Evolutionary conservation across 2,888 invertebrate genomes (phyloP).

Genomic region (Chorisops tibialis): DNA sequence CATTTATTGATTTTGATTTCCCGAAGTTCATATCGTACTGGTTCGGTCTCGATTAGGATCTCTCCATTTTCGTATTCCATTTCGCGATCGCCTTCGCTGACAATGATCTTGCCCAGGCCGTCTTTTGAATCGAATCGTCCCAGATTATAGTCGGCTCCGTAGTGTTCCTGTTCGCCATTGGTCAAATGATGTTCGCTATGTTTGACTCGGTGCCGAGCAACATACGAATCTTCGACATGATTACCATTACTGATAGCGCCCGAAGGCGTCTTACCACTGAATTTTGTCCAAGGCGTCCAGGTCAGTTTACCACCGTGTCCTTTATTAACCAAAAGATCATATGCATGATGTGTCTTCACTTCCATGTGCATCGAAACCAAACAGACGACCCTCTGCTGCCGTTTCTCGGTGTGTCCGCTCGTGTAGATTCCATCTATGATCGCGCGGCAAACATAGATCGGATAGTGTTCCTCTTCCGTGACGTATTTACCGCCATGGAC

Average conservation of each 20-base stretch:
- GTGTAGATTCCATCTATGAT: slow-evolving; percentile 69
- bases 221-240: slow-evolving; percentile 44
- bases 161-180: slow-evolving; percentile 34
- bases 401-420: slow-evolving; percentile 58
- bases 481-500: slow-evolving; percentile 62
- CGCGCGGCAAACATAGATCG: slow-evolving; percentile 72
- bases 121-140: slow-evolving; percentile 68
- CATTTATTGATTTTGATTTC: slow-evolving; percentile 60
- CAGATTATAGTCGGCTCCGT: slow-evolving; percentile 53
- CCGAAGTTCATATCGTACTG: slow-evolving; percentile 70
- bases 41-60: slow-evolving; percentile 76
- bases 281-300: slow-evolving; percentile 76
- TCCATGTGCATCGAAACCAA: slow-evolving; percentile 61
- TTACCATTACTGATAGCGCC: slow-evolving; percentile 60
- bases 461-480: slow-evolving; percentile 48
- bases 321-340: slow-evolving; percentile 73
- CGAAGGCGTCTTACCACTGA: slow-evolving; percentile 58
- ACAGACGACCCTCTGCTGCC: slow-evolving; percentile 62
- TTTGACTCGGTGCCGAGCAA: slow-evolving; percentile 52
- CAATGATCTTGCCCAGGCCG: slow-evolving; percentile 65
- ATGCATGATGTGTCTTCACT: slow-evolving; percentile 58
- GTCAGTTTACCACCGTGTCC: slow-evolving; percentile 72
- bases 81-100: slow-evolving; percentile 62
- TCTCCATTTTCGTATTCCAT: slow-evolving; percentile 64
- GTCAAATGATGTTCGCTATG: slow-evolving; percentile 34